A percentile compares a stretch with the other conserved stretches of the same genome.
These are phyloP conservation scores for Suillia variegata DNA, from an alignment of 2,888 invertebrate species.

Conservation along the genomic window DNA sequence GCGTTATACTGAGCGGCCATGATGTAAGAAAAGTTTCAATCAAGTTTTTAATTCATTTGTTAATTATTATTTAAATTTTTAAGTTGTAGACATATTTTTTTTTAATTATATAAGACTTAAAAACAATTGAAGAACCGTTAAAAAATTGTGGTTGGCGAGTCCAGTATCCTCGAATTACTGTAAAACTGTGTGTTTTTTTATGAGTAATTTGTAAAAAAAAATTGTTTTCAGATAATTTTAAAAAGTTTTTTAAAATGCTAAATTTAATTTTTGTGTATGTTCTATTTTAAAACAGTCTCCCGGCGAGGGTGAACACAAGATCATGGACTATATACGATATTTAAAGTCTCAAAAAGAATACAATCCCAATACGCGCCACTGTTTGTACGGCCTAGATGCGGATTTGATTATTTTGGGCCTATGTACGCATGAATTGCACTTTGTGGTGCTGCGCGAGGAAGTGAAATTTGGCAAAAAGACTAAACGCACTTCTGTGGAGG, in stretches of 20 bases:
- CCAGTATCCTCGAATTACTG: no score
- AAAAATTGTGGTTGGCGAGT: no score
- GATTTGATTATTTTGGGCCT: conserved; percentile 97
- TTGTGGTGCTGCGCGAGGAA: conserved; percentile 92
- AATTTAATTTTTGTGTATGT: neutral
- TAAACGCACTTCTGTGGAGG: conserved; percentile 78
- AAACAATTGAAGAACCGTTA: no score
- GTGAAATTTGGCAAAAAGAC: conserved; percentile 77
- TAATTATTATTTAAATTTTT: conserved; percentile 2
- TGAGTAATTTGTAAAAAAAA: neutral
- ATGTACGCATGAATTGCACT: conserved; percentile 94
- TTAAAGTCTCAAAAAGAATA: conserved; percentile 83
- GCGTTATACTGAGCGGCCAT: conserved; percentile 89
- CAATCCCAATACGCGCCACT: conserved; percentile 91
- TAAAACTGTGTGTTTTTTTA: neutral
- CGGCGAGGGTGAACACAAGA: conserved; percentile 98
- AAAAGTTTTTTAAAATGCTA: neutral
- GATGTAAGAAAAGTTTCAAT: conserved; percentile 67
- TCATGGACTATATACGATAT: conserved; percentile 97
- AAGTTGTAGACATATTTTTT: neutral
- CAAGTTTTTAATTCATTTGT: no score
- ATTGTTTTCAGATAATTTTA: neutral
- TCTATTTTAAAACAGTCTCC: conserved; percentile 75
- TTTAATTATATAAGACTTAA: no score
- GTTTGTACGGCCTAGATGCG: conserved; percentile 95